Percentiles rank a stretch among this genome's conserved stretches.
These are phyloP conservation scores for Cosmia pyralina DNA, from an alignment of 2,888 invertebrate genomes.

Conservation along the genomic window DNA sequence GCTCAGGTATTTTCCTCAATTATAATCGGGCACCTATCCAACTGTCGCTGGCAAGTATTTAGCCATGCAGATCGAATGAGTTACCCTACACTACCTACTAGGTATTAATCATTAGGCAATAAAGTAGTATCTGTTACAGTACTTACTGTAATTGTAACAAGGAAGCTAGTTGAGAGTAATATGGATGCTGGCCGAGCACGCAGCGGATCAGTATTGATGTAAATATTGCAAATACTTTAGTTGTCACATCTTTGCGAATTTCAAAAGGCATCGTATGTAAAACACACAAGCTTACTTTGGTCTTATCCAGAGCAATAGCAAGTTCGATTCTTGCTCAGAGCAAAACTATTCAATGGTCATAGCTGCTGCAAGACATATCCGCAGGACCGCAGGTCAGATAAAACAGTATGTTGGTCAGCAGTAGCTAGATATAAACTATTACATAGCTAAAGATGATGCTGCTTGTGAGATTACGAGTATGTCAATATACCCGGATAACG, in stretches of 20 bases:
- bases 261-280: neutral
- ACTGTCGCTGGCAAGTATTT: conserved; percentile 59
- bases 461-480: neutral
- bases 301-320: no score
- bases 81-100: conserved; percentile 32
- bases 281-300: neutral
- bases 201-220: neutral
- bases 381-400: no score
- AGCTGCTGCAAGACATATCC: no score
- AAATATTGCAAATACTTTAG: neutral
- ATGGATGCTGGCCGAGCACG: neutral
- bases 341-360: no score
- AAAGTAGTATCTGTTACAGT: conserved; percentile 32
- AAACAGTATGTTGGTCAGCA: neutral
- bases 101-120: conserved; percentile 42
- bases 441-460: no score
- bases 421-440: neutral
- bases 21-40: conserved; percentile 62
- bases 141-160: conserved; percentile 7
- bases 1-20: conserved; percentile 61
- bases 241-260: neutral
- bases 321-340: neutral
- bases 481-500: neutral
- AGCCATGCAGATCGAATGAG: conserved; percentile 59
- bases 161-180: conserved; percentile 10